A percentile compares a stretch with the other conserved stretches of the same genome.
Evolutionary conservation across 1,140 invertebrate genomes (phyloP).

Genomic region (Drosophila takahashii): DNA sequence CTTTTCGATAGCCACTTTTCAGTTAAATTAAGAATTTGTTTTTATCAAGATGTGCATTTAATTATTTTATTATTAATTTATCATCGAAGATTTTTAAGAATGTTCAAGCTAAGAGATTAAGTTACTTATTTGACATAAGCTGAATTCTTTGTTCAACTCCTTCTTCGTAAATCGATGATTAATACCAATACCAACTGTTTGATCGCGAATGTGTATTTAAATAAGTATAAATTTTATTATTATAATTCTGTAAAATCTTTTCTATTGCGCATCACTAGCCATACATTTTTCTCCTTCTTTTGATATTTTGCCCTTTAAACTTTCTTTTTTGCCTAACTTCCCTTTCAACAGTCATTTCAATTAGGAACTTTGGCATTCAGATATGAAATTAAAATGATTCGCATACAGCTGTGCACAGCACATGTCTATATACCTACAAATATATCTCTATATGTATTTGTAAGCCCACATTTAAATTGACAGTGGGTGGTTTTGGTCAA

Average conservation of each 20-base stretch:
- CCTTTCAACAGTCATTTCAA: conserved; percentile 58
- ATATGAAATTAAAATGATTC: conserved; percentile 81
- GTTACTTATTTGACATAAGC: too few species aligned
- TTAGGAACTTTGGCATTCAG: conserved; percentile 69
- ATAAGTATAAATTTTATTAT: too few species aligned
- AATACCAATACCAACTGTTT: too few species aligned
- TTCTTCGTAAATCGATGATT: too few species aligned
- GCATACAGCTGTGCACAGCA: conserved; percentile 63
- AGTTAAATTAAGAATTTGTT: not conserved
- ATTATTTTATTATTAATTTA: too few species aligned
- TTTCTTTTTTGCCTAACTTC: conserved; percentile 5
- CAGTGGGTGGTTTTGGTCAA: conserved; percentile 38
- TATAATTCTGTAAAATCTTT: too few species aligned
- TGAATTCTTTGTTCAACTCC: too few species aligned
- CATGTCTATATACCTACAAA: not conserved
- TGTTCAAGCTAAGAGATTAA: too few species aligned
- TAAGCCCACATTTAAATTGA: conserved; percentile 32
- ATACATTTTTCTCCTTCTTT: not conserved
- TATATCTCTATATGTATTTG: conserved; percentile 1
- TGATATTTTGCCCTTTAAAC: not conserved
- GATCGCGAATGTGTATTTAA: too few species aligned
- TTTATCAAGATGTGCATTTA: too few species aligned
- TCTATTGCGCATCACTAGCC: not conserved
- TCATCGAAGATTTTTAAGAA: too few species aligned
- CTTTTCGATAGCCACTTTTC: not conserved